Evolutionary conservation across 1,140 invertebrate species (phyloP), one percentile per base, ranked within the genome.

Genomic region (Bemisia tabaci): DNA sequence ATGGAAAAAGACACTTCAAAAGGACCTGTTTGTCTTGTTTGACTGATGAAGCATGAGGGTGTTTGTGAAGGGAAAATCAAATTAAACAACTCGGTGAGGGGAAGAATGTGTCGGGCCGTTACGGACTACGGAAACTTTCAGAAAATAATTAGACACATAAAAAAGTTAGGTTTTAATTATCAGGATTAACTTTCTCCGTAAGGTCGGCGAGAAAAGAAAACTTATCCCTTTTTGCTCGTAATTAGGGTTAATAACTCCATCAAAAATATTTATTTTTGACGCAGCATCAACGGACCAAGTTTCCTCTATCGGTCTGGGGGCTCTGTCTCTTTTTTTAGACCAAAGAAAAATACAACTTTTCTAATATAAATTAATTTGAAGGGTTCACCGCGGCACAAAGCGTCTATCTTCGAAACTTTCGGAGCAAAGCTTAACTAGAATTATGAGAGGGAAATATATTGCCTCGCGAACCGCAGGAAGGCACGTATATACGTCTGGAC

Each of bases 291-390:
- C n/a, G n/a, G n/a, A n/a, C n/a, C n/a, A n/a, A n/a, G n/a, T n/a
- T n/a, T n/a, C n/a, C n/a, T n/a, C n/a, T n/a, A n/a, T n/a, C n/a
- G n/a, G n/a, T n/a, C n/a, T n/a, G n/a, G n/a, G n/a, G 33, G 5
- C 17, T 48, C 17, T 48, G 5, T 48, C 17, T 48, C 17, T 48
- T 48, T 48, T 48, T 48, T 48, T 48, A 48, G 33, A 48, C 33
- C 33, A 48, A 48, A 48, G 33, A 48, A 48, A 48, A 48, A 48
- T 48, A 48, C 33, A 48, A 48, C 33, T 48, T 48, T 48, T 48
- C 33, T 48, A 48, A 48, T 48, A 48, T 48, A 48, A 48, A 48
- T 48, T 48, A 48, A 48, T 48, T 48, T 48, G 33, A 48, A 48
- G 33, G 33, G 33, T 17, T 48, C 17, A 9, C 33, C 33, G n/a